A percentile compares a stretch with the other conserved stretches of the same genome.
Evolutionary conservation across 2,113 vertebrate genomes (phyloP).

Genomic region (Solenodon paradoxus): DNA sequence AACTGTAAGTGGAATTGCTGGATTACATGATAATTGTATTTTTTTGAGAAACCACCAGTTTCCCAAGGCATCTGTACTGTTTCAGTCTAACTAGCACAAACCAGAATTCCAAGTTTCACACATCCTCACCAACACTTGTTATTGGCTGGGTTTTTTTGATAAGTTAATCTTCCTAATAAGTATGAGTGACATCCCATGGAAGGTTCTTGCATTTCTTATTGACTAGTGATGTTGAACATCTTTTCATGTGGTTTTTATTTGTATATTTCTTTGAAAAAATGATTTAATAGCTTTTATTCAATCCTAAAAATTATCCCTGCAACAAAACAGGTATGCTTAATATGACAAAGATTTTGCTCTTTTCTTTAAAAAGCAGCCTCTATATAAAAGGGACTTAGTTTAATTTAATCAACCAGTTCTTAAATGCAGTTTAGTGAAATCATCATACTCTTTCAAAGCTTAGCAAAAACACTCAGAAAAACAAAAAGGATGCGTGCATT

Average conservation of each 20-base stretch:
- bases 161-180: neutral
- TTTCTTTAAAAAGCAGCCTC: slow-evolving; percentile 37
- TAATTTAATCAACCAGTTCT: slow-evolving; percentile 18
- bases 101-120: neutral
- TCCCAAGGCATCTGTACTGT: neutral
- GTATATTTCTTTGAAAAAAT: neutral
- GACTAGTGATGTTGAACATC: neutral
- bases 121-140: neutral
- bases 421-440: slow-evolving; percentile 21
- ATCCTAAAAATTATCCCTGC: slow-evolving; percentile 15
- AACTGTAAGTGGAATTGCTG: no score
- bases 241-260: neutral
- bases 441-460: slow-evolving; percentile 25
- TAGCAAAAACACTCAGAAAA: slow-evolving; percentile 20
- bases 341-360: slow-evolving; percentile 8
- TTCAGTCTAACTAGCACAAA: neutral
- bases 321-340: neutral
- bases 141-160: neutral
- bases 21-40: no score
- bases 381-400: neutral
- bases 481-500: slow-evolving; percentile 6
- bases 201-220: neutral
- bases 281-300: neutral
- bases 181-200: neutral
- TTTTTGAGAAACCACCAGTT: no score